Conservation (phyloP, 1,140 invertebrate species). For the Pomacea maculata region DNA sequence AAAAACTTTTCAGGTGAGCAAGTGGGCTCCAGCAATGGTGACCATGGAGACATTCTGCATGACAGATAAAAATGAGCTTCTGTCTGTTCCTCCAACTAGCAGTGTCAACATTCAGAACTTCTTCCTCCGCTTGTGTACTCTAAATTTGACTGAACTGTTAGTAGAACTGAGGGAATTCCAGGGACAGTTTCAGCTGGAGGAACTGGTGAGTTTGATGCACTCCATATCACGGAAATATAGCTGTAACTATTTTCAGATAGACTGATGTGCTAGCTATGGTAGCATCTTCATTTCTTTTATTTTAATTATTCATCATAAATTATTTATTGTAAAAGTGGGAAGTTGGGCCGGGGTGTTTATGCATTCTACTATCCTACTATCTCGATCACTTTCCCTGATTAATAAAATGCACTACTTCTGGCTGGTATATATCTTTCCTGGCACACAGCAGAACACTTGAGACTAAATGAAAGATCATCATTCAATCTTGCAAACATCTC, state of each 20-base stretch:
- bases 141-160: conserved; percentile 35
- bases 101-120: conserved; percentile 29
- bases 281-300: neutral
- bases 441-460: too few species aligned
- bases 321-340: too few species aligned
- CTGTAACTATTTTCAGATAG: neutral
- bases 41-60: conserved; percentile 24
- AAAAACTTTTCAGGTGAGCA: conserved; percentile 16
- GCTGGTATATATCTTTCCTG: too few species aligned
- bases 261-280: neutral
- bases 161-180: conserved; percentile 31
- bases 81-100: conserved; percentile 29
- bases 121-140: conserved; percentile 27
- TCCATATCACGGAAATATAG: neutral
- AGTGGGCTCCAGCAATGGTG: conserved; percentile 13
- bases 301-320: too few species aligned
- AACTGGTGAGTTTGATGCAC: conserved; percentile 23
- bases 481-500: too few species aligned
- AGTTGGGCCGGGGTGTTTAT: too few species aligned
- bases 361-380: too few species aligned
- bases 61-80: conserved; percentile 6
- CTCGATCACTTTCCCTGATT: too few species aligned
- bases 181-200: conserved; percentile 16
- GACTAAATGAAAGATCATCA: too few species aligned
- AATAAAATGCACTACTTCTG: too few species aligned